Evolutionary conservation across 2,113 vertebrate species (phyloP).

Genomic region (Brienomyrus brachyistius): DNA sequence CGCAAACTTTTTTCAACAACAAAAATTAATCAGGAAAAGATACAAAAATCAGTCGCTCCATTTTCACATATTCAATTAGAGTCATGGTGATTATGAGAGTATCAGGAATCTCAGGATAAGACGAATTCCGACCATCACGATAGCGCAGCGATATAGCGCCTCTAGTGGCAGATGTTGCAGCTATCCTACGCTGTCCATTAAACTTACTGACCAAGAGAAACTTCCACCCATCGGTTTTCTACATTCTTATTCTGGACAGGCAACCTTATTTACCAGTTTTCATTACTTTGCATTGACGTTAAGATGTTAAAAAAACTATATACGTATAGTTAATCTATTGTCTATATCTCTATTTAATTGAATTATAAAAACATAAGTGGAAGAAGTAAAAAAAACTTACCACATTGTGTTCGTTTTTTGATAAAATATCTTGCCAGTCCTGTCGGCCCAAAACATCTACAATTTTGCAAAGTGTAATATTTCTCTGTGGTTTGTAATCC

Average conservation of each 20-base stretch:
- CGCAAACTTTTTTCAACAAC: neutral
- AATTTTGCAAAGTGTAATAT: slow-evolving; percentile 26
- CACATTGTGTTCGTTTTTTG: neutral
- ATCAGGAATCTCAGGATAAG: neutral
- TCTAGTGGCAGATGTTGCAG: neutral
- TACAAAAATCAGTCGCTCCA: neutral
- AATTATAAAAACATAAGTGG: neutral
- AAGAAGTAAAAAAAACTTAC: neutral
- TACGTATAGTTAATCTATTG: neutral
- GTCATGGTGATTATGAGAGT: neutral
- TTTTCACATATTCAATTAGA: neutral
- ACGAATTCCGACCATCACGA: neutral
- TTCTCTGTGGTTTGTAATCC: slow-evolving; percentile 18
- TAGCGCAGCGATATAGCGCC: neutral
- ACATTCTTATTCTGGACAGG: neutral
- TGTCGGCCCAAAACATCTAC: slow-evolving; percentile 6
- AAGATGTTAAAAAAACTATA: neutral
- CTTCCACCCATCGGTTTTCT: neutral
- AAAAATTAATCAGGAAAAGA: neutral
- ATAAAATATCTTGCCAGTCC: neutral
- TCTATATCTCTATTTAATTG: neutral
- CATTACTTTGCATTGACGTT: neutral
- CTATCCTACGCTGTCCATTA: neutral
- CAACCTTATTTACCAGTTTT: neutral
- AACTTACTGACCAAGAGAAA: neutral